Percentiles rank a stretch among this genome's conserved stretches.
phyloP scores from a whole-genome alignment of 2,797 vertebrate genomes.

The Lithobates sylvaticus region DNA sequence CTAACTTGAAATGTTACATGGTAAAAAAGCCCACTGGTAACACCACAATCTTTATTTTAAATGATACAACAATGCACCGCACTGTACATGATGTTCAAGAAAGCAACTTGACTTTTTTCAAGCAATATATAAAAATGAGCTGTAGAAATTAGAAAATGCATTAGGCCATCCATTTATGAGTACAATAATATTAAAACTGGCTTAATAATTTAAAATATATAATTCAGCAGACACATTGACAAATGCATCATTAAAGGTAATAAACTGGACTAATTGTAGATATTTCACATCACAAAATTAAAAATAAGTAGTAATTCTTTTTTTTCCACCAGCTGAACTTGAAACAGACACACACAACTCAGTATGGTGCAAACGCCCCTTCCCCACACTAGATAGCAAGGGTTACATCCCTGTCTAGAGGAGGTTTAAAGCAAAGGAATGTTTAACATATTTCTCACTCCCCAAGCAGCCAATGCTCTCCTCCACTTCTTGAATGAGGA shows the following conservation, averaged over 20 bases:
- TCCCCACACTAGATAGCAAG: too few species aligned
- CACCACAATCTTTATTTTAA: slow-evolving; percentile 11
- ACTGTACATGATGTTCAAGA: not conserved
- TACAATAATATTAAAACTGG: not conserved
- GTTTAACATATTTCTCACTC: too few species aligned
- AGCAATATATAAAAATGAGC: not conserved
- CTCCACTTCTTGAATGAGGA: too few species aligned
- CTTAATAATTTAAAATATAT: not conserved
- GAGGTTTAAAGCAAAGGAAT: too few species aligned
- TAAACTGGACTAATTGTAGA: too few species aligned
- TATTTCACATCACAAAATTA: not conserved
- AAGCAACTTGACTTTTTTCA: not conserved
- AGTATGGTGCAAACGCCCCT: too few species aligned
- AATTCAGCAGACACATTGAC: not conserved
- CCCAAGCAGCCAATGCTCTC: too few species aligned
- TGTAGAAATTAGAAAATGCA: too few species aligned
- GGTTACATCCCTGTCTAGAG: too few species aligned
- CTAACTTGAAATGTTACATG: slow-evolving; percentile 46
- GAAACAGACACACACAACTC: too few species aligned
- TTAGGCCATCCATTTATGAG: not conserved
- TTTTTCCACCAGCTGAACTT: too few species aligned
- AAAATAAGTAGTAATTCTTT: not conserved
- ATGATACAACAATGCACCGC: not conserved
- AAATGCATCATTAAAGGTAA: not conserved
- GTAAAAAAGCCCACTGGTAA: slow-evolving; percentile 6